These are phyloP conservation scores for Delichon dasypus DNA, from an alignment of 2,797 vertebrate species.

Conservation along the genomic window DNA sequence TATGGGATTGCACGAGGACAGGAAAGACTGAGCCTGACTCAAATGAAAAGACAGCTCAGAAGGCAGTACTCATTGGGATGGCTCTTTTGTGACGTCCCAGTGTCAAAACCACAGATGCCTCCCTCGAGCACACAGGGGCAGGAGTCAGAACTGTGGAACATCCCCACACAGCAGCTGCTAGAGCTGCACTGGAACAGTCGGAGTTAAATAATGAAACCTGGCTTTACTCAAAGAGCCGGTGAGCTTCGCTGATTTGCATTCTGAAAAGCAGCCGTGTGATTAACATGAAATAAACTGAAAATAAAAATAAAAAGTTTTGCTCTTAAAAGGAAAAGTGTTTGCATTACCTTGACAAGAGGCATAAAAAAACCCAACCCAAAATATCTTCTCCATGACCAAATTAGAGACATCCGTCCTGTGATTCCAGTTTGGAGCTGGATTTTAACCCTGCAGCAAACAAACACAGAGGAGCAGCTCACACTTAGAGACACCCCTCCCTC, in stretches of 20 bases:
- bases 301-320: not conserved
- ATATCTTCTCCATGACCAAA: not conserved
- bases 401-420: not conserved
- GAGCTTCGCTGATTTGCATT: not conserved
- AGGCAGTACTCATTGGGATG: not conserved
- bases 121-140: not conserved
- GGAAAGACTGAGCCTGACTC: not conserved
- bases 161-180: not conserved
- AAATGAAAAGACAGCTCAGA: not conserved
- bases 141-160: not conserved
- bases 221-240: not conserved
- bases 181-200: not conserved
- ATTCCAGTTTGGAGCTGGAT: not conserved
- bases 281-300: not conserved
- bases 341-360: not conserved
- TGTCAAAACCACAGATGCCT: not conserved
- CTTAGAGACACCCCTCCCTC: not conserved
- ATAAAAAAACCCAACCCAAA: not conserved
- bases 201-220: not conserved
- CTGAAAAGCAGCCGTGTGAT: not conserved
- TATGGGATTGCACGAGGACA: not conserved
- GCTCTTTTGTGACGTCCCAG: not conserved
- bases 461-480: not conserved
- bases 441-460: not conserved
- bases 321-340: not conserved